Base-by-base conservation (phyloP, 2,113 vertebrate genomes). In the Stigmatopora nigra region DNA sequence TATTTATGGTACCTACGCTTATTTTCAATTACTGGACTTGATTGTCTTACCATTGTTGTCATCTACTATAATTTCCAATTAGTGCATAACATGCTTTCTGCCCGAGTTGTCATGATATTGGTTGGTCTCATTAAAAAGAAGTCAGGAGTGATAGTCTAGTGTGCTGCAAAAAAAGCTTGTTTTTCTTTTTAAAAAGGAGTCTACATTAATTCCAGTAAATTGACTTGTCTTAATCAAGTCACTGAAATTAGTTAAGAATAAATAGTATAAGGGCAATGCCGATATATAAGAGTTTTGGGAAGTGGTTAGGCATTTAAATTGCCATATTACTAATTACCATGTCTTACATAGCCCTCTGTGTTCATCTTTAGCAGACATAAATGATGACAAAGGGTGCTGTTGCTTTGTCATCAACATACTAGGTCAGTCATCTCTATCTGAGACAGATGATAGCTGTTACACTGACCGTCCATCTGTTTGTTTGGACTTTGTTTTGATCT, bases 391-490 rank as follows among this genome's bases (percentile, higher is more conserved):
- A 72, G 61, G 70, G 17, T 58, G 35, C 31, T n/a, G 8, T 38
- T 19, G 58, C 36, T 41, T 61, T 61, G 41, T 31, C 53, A 56
- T 56, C 53, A 56, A 66, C 55, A 82, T 70, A 31, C 25, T 31
- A 78, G 71, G 72, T 66, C 58, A 53, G 68, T 59, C 49, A 55
- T 58, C 56, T 35, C 35, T 60, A 66, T 60, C 11, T 9, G 15
- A 74, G 64, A 70, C 70, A 71, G 68, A 63, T 72, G 70, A 78
- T 66, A 79, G 80, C 73, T 72, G 69, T 63, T 51, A 62, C 25
- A 25, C 57, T 64, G 64, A 48, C 72, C 70, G 41, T 2, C 19
- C 19, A 65, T 17, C 22, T 65, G 67, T 75, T 75, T 61, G 64
- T 69, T 69, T n/a, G 53, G 51, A 62, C n/a, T 36, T 17, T 53